Evolutionary conservation across 2,797 vertebrate genomes (phyloP).

Genomic region (Peromyscus eremicus): DNA sequence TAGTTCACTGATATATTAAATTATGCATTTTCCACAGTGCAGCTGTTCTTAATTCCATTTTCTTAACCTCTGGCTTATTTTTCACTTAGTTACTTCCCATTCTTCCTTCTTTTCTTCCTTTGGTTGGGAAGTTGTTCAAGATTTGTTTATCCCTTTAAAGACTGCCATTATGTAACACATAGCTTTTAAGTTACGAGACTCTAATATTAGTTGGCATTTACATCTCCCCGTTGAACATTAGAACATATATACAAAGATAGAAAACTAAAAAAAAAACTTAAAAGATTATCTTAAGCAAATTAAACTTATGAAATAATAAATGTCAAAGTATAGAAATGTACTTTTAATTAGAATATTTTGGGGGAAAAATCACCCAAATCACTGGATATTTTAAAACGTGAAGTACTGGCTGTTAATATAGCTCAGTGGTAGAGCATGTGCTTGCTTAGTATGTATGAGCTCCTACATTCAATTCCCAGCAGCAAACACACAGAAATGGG

Average conservation of each 20-base stretch:
- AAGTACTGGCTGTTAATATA: not conserved
- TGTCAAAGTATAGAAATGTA: not conserved
- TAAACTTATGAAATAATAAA: constrained; percentile 34
- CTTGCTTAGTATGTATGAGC: not conserved
- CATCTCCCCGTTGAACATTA: not conserved
- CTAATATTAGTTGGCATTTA: not conserved
- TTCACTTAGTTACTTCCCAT: not conserved
- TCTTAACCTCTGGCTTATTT: constrained; percentile 5
- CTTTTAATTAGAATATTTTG: not conserved
- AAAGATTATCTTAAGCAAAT: not conserved
- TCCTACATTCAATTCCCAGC: not conserved
- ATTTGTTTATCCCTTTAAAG: not conserved
- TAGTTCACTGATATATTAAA: constrained; percentile 25
- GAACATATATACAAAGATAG: not conserved
- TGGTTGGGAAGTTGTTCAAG: not conserved
- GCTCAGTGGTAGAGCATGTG: not conserved
- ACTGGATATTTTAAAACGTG: constrained; percentile 46
- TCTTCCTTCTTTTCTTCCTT: not conserved
- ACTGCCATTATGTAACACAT: not conserved
- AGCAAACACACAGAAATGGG: not conserved
- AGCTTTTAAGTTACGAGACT: constrained; percentile 3
- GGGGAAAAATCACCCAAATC: not conserved
- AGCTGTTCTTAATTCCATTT: constrained; percentile 39
- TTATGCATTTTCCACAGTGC: constrained; percentile 14
- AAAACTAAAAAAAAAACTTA: not conserved